These are phyloP conservation scores for Sphenodon punctatus DNA, from an alignment of 2,797 vertebrate genomes.

Conservation along the genomic window DNA sequence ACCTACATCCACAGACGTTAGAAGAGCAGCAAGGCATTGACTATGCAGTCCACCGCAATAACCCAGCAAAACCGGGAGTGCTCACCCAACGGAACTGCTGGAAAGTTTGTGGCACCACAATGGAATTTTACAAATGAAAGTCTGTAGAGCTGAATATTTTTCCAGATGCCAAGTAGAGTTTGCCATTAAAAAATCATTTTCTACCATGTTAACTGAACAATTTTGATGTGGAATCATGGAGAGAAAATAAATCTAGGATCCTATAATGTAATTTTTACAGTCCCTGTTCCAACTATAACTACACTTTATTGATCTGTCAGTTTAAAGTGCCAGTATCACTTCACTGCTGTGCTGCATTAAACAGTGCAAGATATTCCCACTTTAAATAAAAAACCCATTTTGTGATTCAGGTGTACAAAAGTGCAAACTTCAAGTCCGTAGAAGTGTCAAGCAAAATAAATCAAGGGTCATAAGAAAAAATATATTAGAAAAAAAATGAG, in stretches of 20 bases:
- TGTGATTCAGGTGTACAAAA: constrained; percentile 17
- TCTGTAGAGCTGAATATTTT: too few relatives aligned
- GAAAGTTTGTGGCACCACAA: too few relatives aligned
- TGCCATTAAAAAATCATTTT: background rate
- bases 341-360: background rate
- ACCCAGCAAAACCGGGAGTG: too few relatives aligned
- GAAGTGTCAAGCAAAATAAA: constrained; percentile 34
- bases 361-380: background rate
- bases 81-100: too few relatives aligned
- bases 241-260: background rate
- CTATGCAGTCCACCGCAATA: too few relatives aligned
- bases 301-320: background rate
- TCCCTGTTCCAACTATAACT: background rate
- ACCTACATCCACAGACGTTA: too few relatives aligned
- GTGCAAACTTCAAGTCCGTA: constrained; percentile 26
- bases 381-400: constrained; percentile 49
- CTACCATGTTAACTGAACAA: background rate
- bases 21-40: too few relatives aligned
- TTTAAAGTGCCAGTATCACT: background rate
- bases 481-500: constrained; percentile 29
- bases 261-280: constrained; percentile 9
- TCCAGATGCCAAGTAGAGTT: background rate
- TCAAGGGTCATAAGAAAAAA: constrained; percentile 48
- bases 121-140: too few relatives aligned
- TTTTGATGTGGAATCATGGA: background rate